A percentile compares a stretch with the other conserved stretches of the same genome.
phyloP scores from a whole-genome alignment of 2,113 vertebrate species.

The Xiphias gladius region DNA sequence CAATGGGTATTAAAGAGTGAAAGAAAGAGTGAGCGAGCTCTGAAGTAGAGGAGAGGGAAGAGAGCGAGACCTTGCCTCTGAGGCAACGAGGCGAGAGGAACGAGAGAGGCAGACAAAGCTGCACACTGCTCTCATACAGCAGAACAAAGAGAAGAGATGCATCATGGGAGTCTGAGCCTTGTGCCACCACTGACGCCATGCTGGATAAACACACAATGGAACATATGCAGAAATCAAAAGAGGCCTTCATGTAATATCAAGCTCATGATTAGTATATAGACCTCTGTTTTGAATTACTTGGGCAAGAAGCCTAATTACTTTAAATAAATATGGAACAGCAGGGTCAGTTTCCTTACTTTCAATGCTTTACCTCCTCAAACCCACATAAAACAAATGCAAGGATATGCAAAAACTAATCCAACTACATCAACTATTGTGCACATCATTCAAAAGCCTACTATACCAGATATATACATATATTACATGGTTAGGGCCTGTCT shows the following conservation, averaged over 20 bases:
- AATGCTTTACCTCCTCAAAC: background rate
- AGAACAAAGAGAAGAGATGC: constrained; percentile 82
- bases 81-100: constrained; percentile 71
- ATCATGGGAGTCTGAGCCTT: constrained; percentile 78
- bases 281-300: background rate
- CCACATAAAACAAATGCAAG: background rate
- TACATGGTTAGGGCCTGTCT: background rate
- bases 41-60: constrained; percentile 49
- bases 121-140: constrained; percentile 65
- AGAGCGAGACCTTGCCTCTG: constrained; percentile 71
- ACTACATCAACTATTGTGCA: background rate
- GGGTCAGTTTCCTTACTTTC: background rate
- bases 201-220: constrained; percentile 59
- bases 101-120: constrained; percentile 78
- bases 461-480: background rate
- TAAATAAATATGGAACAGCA: background rate
- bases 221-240: constrained; percentile 14
- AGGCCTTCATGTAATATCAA: background rate
- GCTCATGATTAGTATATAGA: background rate
- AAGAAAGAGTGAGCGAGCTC: constrained; percentile 51
- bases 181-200: constrained; percentile 58
- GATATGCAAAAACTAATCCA: background rate
- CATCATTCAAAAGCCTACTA: background rate
- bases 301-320: background rate
- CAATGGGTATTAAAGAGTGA: constrained; percentile 46